phyloP scores from a whole-genome alignment of 2,113 vertebrate genomes.

The Plecturocebus donacophilus region DNA sequence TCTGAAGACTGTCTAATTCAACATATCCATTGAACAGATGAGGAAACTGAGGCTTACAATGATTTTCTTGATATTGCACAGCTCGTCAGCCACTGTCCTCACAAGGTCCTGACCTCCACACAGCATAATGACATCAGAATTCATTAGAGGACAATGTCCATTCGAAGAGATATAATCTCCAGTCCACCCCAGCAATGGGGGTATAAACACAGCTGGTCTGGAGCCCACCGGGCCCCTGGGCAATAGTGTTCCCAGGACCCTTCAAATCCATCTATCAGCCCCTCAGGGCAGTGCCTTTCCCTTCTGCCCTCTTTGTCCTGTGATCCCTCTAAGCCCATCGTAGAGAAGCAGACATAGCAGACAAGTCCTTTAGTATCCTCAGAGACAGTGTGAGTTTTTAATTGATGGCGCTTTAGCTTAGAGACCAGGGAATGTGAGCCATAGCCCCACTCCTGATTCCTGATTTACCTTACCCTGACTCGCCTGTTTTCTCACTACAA shows the following conservation, averaged over 20 bases:
- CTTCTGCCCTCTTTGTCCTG: background rate
- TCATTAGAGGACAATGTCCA: background rate
- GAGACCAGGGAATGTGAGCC: background rate
- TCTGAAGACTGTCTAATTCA: background rate
- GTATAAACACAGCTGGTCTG: background rate
- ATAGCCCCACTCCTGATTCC: background rate
- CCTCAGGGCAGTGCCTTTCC: background rate
- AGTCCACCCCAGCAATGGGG: background rate
- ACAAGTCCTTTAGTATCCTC: background rate
- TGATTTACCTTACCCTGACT: no score
- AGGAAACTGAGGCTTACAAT: background rate
- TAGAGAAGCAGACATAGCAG: background rate
- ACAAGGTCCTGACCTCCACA: background rate
- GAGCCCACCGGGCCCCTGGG: background rate
- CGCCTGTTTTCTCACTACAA: background rate
- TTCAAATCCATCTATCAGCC: background rate
- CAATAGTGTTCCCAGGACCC: background rate
- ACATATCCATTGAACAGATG: background rate
- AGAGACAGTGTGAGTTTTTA: background rate
- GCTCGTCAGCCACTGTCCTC: background rate
- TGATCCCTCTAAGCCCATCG: no score
- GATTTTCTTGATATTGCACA: background rate
- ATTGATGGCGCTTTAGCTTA: background rate
- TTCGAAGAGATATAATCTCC: background rate
- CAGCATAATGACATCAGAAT: background rate